A percentile compares a stretch with the other conserved stretches of the same genome.
phyloP scores from a whole-genome alignment of 1,140 invertebrate genomes.

The Leptinotarsa lineolata region DNA sequence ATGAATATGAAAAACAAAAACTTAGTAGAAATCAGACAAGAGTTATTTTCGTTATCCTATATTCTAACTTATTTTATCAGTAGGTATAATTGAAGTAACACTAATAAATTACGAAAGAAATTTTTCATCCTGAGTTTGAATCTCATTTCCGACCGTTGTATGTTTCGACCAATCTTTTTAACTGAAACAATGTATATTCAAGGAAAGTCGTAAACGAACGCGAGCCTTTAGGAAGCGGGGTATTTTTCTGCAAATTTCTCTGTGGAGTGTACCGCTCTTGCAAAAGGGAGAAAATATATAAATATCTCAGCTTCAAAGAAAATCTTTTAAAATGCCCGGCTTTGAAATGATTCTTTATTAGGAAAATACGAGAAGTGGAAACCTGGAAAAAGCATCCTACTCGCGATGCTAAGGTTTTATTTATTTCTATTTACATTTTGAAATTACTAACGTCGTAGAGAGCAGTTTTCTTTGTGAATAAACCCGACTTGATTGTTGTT shows the following conservation, averaged over 20 bases:
- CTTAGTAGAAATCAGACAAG: no score
- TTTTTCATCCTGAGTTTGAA: no score
- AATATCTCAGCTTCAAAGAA: slow-evolving; percentile 46
- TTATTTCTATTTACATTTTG: slow-evolving; percentile 28
- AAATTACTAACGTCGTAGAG: slow-evolving; percentile 12
- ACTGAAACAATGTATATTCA: background rate
- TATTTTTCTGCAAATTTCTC: slow-evolving; percentile 20
- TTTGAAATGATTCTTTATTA: slow-evolving; percentile 39
- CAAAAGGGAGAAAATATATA: slow-evolving; percentile 33
- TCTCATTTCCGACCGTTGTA: background rate
- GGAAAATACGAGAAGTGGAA: slow-evolving; percentile 40
- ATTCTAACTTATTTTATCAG: no score
- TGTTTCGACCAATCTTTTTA: background rate
- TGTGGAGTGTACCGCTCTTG: slow-evolving; percentile 19
- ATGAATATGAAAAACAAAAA: no score
- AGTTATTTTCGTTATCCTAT: no score
- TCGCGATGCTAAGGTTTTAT: slow-evolving; percentile 29
- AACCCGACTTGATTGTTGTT: no score
- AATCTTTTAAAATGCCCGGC: slow-evolving; percentile 42
- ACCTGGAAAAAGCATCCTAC: slow-evolving; percentile 41
- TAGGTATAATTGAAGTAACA: no score
- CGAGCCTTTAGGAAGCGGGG: background rate
- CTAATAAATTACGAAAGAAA: no score
- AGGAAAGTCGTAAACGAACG: background rate
- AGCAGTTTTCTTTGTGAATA: no score